Evolutionary conservation across 2,113 vertebrate species (phyloP).

Genomic region (Perca schrenkii): DNA sequence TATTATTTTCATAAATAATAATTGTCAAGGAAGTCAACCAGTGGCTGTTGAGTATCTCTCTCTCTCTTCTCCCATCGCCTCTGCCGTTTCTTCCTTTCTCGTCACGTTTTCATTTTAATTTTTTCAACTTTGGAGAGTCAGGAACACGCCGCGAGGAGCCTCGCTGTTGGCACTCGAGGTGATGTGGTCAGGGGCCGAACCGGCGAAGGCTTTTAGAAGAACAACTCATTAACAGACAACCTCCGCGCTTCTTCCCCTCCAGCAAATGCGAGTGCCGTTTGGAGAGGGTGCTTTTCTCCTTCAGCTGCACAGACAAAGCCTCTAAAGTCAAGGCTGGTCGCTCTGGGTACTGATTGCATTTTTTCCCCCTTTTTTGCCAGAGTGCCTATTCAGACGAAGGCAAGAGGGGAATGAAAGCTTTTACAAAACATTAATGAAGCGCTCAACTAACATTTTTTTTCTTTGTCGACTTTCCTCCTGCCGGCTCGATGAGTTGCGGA

Average conservation of each 20-base stretch:
- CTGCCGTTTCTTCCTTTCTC: constrained; percentile 4
- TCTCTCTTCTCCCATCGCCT: not conserved
- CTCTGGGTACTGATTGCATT: constrained; percentile 76
- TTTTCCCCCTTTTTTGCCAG: constrained; percentile 59
- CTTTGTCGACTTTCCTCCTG: constrained; percentile 54
- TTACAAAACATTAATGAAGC: constrained; percentile 77
- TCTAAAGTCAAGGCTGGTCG: constrained; percentile 79
- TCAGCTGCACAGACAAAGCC: constrained; percentile 67
- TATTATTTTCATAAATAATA: not conserved
- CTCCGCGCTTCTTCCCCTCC: constrained; percentile 63
- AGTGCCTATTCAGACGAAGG: constrained; percentile 77
- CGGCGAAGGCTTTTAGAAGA: constrained; percentile 72
- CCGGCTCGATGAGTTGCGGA: constrained; percentile 89
- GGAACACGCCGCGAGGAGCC: not conserved
- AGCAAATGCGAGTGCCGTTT: constrained; percentile 72
- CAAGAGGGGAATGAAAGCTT: constrained; percentile 70
- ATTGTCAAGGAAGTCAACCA: not conserved
- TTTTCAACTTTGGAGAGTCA: constrained; percentile 27
- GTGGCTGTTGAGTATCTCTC: not conserved
- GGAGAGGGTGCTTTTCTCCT: constrained; percentile 78
- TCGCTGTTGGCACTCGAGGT: constrained; percentile 57
- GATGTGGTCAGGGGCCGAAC: constrained; percentile 59
- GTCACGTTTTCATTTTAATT: constrained; percentile 22
- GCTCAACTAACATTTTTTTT: constrained; percentile 66
- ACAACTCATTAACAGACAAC: constrained; percentile 79